A percentile compares a stretch with the other conserved stretches of the same genome.
Evolutionary conservation across 2,113 vertebrate genomes (phyloP).

Genomic region (Channa argus): DNA sequence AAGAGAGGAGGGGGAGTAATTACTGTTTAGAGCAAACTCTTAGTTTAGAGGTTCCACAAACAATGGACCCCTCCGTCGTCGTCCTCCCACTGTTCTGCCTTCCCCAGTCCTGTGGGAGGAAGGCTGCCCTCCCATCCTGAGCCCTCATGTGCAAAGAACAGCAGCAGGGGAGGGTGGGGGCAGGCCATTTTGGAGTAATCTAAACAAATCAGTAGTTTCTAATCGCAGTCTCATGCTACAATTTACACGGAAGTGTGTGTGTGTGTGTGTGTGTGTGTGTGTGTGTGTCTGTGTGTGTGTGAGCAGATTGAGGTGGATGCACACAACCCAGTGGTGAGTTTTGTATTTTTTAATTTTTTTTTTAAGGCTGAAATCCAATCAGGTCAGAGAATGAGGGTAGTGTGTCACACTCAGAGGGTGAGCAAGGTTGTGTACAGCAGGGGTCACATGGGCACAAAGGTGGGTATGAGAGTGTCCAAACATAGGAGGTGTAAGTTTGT

Average conservation of each 20-base stretch:
- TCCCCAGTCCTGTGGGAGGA: constrained; percentile 48
- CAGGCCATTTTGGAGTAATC: constrained; percentile 7
- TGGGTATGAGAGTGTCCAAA: constrained; percentile 4
- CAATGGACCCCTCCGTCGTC: constrained; percentile 69
- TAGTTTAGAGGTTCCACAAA: constrained; percentile 75
- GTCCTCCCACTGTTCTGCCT: constrained; percentile 46
- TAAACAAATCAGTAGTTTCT: constrained; percentile 34
- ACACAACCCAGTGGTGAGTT: neutral
- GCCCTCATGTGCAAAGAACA: constrained; percentile 26
- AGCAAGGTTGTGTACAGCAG: constrained; percentile 47
- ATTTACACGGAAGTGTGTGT: neutral
- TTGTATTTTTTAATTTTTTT: neutral
- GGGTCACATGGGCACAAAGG: constrained; percentile 48
- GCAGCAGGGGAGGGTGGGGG: constrained; percentile 10
- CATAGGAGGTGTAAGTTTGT: constrained; percentile 48
- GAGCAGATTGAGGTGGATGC: constrained; percentile 2
- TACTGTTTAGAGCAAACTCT: constrained; percentile 78
- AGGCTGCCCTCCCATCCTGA: constrained; percentile 55
- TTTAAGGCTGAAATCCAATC: constrained; percentile 42
- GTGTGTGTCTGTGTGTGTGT: constrained; percentile 8
- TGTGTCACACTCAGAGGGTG: constrained; percentile 49
- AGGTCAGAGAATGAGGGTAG: constrained; percentile 63
- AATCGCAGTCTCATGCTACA: constrained; percentile 1
- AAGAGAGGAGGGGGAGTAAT: constrained; percentile 70
- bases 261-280: neutral